Evolutionary conservation across 1,140 invertebrate species (phyloP), one percentile per base, ranked within the genome.

Genomic region (Choristoneura fumiferana): DNA sequence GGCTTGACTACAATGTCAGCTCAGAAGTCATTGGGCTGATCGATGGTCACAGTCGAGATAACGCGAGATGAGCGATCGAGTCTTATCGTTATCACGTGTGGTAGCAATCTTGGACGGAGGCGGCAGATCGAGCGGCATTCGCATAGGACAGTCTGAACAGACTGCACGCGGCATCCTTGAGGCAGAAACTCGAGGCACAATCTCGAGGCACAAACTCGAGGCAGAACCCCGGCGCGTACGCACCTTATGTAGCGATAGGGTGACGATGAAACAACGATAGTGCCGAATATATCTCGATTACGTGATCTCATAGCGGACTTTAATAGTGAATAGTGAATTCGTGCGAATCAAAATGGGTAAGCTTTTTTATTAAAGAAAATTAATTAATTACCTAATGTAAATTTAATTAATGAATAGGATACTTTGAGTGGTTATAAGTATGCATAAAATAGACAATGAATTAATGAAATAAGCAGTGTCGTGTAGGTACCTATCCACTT

Each of bases 41-140:
- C 77, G 81, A 87, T 86, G 76, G 76, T 80, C 70, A 78, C 77
- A 68, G 73, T 78, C 71, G 64, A 82, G 83, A 88, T 85, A 87
- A 77, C 70, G 60, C 60, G 77, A 87, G 82, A 85, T 87, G 83
- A 87, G 81, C 71, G 84, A 86, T 86, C 75, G 78, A 57, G 66
- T 72, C 74, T 84, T 84, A 83, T 77, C 76, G 69, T 81, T 86
- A 87, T 85, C 83, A 79, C 63, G 66, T 60, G 60, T 73, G 74
- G 76, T 81, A 87, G 77, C 79, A 83, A 78, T 85, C 80, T 76
- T 86, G 72, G 56, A 64, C 57, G 64, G 62, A 62, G 58, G 69
- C 54, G 72, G 78, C 76, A 72, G 73, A 69, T 69, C 49, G 69
- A 53, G 54, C 62, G 67, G 67, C 84, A 88, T 86, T 88, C 80